phyloP scores from a whole-genome alignment of 2,888 invertebrate species.

The Pseudeuparius sepicola region DNA sequence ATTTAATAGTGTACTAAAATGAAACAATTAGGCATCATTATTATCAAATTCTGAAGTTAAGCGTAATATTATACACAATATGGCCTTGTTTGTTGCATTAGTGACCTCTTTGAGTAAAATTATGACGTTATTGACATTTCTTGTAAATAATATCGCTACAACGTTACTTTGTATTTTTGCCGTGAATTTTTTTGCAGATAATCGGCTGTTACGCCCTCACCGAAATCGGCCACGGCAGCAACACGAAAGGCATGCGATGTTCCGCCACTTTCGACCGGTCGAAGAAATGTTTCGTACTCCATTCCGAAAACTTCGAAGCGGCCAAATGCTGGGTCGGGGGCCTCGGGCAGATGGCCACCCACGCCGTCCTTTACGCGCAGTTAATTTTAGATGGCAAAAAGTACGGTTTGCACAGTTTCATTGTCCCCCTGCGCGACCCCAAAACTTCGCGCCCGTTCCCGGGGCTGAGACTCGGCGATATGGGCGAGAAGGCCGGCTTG shows the following conservation, averaged over 20 bases:
- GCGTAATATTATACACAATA: no score
- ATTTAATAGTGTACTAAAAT: no score
- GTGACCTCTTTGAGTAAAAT: no score
- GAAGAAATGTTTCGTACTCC: conserved; percentile 60
- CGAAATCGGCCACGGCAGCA: conserved; percentile 85
- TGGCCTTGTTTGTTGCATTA: no score
- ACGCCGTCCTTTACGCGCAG: conserved; percentile 82
- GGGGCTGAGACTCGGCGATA: conserved; percentile 80
- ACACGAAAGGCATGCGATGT: conserved; percentile 79
- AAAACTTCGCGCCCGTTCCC: conserved; percentile 60
- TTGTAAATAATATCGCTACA: no score
- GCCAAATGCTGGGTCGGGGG: conserved; percentile 81
- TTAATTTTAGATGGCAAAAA: conserved; percentile 65
- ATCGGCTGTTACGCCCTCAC: conserved; percentile 76
- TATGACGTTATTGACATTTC: no score
- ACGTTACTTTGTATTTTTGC: no score
- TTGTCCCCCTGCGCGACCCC: conserved; percentile 76
- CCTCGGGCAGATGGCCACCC: conserved; percentile 71
- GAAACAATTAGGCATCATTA: no score
- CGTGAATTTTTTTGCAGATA: conserved; percentile 43
- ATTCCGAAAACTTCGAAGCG: conserved; percentile 69
- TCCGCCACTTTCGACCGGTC: conserved; percentile 70
- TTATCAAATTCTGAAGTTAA: no score
- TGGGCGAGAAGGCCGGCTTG: conserved; percentile 85
- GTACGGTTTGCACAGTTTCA: conserved; percentile 80